phyloP scores from a whole-genome alignment of 2,113 vertebrate genomes.

The Pachypanchax playfairii region DNA sequence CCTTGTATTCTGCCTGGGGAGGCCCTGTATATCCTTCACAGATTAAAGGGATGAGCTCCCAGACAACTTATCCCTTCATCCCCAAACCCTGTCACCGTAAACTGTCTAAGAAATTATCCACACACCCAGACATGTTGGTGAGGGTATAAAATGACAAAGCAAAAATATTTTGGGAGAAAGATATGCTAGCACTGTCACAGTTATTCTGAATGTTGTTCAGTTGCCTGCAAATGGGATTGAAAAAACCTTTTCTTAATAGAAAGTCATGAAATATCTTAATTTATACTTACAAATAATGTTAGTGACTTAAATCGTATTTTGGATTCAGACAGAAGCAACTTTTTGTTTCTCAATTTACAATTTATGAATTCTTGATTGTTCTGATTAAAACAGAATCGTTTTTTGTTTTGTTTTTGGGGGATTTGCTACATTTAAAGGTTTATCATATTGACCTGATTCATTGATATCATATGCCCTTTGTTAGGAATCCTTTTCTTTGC shows the following conservation, averaged over 20 bases:
- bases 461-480: conserved; percentile 68
- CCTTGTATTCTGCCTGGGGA: conserved; percentile 68
- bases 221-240: conserved; percentile 63
- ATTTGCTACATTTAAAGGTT: background rate
- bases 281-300: conserved; percentile 36
- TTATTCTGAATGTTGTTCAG: conserved; percentile 47
- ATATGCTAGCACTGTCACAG: conserved; percentile 62
- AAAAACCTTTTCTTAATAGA: conserved; percentile 25
- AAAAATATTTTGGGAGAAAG: conserved; percentile 66
- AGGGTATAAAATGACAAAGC: conserved; percentile 75
- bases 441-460: conserved; percentile 14
- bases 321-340: conserved; percentile 26
- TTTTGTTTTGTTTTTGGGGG: background rate
- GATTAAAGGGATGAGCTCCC: conserved; percentile 74
- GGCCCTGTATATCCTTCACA: conserved; percentile 74
- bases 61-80: conserved; percentile 71
- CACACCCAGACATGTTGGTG: conserved; percentile 60
- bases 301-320: too few species aligned
- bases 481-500: conserved; percentile 58
- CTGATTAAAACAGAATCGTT: too few species aligned
- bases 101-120: conserved; percentile 72
- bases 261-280: conserved; percentile 12
- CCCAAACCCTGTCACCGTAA: conserved; percentile 71
- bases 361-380: background rate
- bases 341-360: conserved; percentile 2